phyloP scores from a whole-genome alignment of 2,888 invertebrate species.

The Euzetes globulus region DNA sequence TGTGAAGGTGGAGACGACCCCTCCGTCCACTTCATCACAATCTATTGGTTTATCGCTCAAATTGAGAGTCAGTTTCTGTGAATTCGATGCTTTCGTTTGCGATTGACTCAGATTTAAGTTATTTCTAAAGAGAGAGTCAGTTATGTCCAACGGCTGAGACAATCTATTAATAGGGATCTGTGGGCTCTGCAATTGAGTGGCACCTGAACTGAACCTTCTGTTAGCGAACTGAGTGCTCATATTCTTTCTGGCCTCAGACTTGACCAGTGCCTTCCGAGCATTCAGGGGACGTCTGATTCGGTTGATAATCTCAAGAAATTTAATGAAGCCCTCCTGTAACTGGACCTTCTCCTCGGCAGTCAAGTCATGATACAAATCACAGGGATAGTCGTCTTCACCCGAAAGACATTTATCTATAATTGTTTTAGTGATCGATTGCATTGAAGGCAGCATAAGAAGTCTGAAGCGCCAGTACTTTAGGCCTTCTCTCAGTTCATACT shows the following conservation, averaged over 20 bases:
- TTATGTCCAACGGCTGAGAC: conserved; percentile 11
- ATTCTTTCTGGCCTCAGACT: not conserved
- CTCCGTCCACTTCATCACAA: conserved; percentile 28
- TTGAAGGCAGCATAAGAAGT: conserved; percentile 74
- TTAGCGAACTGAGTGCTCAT: not conserved
- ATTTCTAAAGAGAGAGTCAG: not conserved
- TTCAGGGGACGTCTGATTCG: conserved; percentile 68
- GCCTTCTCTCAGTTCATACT: conserved; percentile 69
- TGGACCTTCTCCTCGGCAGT: conserved; percentile 50
- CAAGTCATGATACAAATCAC: conserved; percentile 72
- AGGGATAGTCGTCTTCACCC: conserved; percentile 58
- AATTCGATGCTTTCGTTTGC: not conserved
- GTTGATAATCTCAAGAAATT: conserved; percentile 74
- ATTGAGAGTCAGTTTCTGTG: not conserved
- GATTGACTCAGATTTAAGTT: not conserved
- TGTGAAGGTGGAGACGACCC: not conserved
- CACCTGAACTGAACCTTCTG: conserved; percentile 20
- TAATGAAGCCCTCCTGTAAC: conserved; percentile 47
- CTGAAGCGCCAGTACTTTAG: conserved; percentile 86
- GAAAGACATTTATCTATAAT: conserved; percentile 52
- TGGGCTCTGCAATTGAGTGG: not conserved
- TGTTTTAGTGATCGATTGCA: conserved; percentile 64
- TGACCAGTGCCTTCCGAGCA: conserved; percentile 59
- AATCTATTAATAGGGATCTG: not conserved
- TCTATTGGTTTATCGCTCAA: not conserved